Percentiles rank a stretch among this genome's conserved stretches.
phyloP scores from a whole-genome alignment of 2,797 vertebrate species.

The Dendrocincla tyrannina region DNA sequence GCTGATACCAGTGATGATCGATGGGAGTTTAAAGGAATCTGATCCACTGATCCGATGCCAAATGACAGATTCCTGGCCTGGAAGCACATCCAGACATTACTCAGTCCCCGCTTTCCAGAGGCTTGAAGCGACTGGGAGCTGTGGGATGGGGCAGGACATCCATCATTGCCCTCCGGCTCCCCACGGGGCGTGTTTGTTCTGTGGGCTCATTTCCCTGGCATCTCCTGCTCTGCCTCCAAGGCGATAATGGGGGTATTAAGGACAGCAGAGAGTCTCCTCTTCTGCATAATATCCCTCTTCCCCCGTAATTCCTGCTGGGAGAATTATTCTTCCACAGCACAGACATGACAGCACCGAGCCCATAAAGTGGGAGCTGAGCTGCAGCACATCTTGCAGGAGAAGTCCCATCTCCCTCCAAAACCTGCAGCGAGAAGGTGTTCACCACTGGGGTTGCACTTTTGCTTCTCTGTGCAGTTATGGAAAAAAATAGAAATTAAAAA shows the following conservation, averaged over 20 bases:
- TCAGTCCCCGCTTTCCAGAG: not conserved
- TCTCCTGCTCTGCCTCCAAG: not conserved
- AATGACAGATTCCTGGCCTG: not conserved
- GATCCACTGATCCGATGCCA: not conserved
- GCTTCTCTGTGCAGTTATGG: not conserved
- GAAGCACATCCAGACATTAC: not conserved
- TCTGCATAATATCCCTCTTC: constrained; percentile 48
- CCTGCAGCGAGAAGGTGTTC: not conserved
- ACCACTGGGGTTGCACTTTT: not conserved
- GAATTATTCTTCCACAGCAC: not conserved
- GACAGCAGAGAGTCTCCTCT: not conserved
- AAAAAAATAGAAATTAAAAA: not conserved
- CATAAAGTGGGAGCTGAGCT: not conserved
- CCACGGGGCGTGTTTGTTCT: not conserved
- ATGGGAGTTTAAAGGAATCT: not conserved
- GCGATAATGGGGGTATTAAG: constrained; percentile 2
- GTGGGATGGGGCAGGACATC: not conserved
- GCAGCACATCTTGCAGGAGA: not conserved
- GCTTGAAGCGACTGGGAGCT: not conserved
- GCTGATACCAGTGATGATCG: not conserved
- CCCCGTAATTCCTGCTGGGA: constrained; percentile 27
- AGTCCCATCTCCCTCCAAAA: not conserved
- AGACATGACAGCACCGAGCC: not conserved
- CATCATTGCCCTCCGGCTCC: not conserved
- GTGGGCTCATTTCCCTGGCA: not conserved